Conservation (phyloP, 2,797 vertebrate genomes). For the Sebastes melanostomus region DNA sequence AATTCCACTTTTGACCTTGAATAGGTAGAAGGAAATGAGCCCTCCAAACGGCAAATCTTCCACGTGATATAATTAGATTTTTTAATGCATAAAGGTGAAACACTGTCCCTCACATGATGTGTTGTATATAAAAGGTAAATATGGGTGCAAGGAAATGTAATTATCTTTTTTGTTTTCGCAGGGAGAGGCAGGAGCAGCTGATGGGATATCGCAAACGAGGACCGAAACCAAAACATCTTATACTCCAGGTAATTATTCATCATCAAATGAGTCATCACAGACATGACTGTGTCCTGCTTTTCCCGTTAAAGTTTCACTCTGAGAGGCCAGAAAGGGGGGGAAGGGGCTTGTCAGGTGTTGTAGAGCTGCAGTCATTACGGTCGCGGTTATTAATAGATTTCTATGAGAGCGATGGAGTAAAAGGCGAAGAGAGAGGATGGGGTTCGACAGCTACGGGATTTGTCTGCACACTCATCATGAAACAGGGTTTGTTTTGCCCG, state of each 20-base stretch:
- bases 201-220: conserved; percentile 97
- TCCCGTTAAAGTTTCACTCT: conserved; percentile 9
- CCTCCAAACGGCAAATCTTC: conserved; percentile 22
- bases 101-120: neutral
- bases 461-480: conserved; percentile 36
- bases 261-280: neutral
- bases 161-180: conserved; percentile 70
- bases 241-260: conserved; percentile 88
- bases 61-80: conserved; percentile 19
- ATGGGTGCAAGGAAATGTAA: conserved; percentile 14
- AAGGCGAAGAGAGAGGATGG: neutral
- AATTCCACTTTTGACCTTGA: conserved; percentile 76
- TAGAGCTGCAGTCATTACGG: conserved; percentile 14
- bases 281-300: neutral
- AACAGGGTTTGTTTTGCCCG: conserved; percentile 36
- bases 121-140: conserved; percentile 8
- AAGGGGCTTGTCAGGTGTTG: conserved; percentile 38
- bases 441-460: conserved; percentile 18
- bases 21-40: conserved; percentile 39
- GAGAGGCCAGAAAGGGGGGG: neutral
- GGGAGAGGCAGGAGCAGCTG: conserved; percentile 95
- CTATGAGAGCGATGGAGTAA: neutral
- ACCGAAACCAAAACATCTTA: conserved; percentile 94
- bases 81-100: conserved; percentile 3
- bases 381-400: conserved; percentile 47